These are phyloP conservation scores for Ellobium chinense DNA, from an alignment of 2,888 invertebrate genomes.

Conservation along the genomic window DNA sequence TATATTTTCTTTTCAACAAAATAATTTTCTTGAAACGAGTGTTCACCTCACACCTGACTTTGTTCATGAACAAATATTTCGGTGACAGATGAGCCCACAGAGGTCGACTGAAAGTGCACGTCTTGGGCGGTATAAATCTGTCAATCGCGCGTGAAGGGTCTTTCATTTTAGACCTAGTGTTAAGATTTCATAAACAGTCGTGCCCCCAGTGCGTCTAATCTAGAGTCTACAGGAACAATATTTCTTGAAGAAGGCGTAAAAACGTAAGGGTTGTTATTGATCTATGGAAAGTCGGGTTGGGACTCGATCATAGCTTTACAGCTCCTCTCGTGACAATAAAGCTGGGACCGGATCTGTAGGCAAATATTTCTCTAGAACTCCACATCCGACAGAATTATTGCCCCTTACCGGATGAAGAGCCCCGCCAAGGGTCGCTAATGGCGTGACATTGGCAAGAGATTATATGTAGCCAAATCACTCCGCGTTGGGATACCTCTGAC, in stretches of 20 bases:
- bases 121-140: too few relatives aligned
- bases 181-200: not conserved
- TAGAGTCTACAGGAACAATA: not conserved
- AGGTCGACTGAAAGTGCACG: too few relatives aligned
- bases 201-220: not conserved
- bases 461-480: constrained; percentile 3
- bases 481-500: not conserved
- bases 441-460: constrained; percentile 25
- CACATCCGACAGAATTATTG: constrained; percentile 41
- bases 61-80: too few relatives aligned
- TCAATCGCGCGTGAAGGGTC: too few relatives aligned
- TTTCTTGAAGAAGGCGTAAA: not conserved
- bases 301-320: constrained; percentile 13
- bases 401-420: constrained; percentile 20
- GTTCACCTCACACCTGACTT: too few relatives aligned
- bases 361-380: constrained; percentile 41
- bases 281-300: not conserved
- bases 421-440: constrained; percentile 19
- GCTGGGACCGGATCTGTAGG: constrained; percentile 14
- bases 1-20: too few relatives aligned
- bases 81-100: too few relatives aligned
- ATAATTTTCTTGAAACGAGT: too few relatives aligned
- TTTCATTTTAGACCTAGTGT: not conserved
- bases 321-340: constrained; percentile 31
- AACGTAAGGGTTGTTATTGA: not conserved